phyloP scores from a whole-genome alignment of 2,113 vertebrate species.

The Silurus asotus region DNA sequence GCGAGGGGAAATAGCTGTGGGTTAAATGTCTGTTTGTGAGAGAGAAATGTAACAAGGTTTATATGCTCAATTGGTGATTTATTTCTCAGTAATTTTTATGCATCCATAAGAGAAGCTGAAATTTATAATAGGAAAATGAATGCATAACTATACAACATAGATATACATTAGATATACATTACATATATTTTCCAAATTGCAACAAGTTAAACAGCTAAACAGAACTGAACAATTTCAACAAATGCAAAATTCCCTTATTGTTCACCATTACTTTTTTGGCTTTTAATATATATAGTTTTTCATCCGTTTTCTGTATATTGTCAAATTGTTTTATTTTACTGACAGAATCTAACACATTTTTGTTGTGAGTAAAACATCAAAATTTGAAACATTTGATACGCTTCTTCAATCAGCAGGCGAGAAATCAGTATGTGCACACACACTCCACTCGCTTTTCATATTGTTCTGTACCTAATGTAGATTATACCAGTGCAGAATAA shows the following conservation, averaged over 20 bases:
- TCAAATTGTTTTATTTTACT: neutral
- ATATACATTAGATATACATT: no score
- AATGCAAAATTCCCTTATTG: neutral
- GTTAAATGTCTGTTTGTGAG: slow-evolving; percentile 23
- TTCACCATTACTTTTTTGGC: neutral
- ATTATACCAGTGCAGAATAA: neutral
- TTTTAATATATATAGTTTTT: neutral
- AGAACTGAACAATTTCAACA: neutral
- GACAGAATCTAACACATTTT: neutral
- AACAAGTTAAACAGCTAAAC: neutral
- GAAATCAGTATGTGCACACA: neutral
- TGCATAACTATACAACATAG: neutral
- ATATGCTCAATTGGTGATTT: neutral
- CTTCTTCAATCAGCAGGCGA: neutral
- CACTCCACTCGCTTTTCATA: neutral
- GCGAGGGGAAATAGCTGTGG: neutral
- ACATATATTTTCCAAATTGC: neutral
- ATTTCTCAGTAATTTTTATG: neutral
- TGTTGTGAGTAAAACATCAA: neutral
- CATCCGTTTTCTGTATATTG: neutral
- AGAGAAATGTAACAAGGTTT: slow-evolving; percentile 22
- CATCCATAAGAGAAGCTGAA: neutral
- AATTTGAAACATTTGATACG: neutral
- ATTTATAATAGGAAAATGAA: neutral
- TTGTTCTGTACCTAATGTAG: neutral